Evolutionary conservation across 2,888 invertebrate genomes (phyloP).

Genomic region (Noctua pronuba): DNA sequence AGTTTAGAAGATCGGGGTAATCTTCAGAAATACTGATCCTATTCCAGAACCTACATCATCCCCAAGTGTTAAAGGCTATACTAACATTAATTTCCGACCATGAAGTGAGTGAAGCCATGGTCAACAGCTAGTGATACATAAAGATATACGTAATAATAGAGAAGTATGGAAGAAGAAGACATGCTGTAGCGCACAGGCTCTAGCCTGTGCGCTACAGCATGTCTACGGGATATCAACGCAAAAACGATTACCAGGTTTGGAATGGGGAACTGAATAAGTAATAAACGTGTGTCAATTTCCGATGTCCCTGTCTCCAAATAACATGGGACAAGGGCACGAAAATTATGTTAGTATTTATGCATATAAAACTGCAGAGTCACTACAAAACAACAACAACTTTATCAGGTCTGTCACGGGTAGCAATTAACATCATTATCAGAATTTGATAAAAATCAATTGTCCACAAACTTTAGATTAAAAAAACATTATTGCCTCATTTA

Average conservation of each 20-base stretch:
- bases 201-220: no score
- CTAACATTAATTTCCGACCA: no score
- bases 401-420: background rate
- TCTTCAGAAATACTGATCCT: background rate
- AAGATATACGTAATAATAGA: no score
- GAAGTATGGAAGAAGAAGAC: no score
- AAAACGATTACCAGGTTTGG: background rate
- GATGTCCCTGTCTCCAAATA: background rate
- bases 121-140: no score
- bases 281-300: background rate
- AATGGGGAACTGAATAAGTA: background rate
- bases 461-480: background rate
- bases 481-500: background rate
- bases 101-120: no score
- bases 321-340: background rate
- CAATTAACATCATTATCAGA: background rate
- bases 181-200: no score
- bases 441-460: conserved; percentile 8
- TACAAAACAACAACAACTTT: background rate
- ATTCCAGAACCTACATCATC: background rate
- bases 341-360: background rate
- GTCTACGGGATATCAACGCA: no score
- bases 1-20: background rate
- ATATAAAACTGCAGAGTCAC: background rate
- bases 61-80: background rate